phyloP scores from a whole-genome alignment of 2,113 vertebrate species.

The Suricata suricatta region DNA sequence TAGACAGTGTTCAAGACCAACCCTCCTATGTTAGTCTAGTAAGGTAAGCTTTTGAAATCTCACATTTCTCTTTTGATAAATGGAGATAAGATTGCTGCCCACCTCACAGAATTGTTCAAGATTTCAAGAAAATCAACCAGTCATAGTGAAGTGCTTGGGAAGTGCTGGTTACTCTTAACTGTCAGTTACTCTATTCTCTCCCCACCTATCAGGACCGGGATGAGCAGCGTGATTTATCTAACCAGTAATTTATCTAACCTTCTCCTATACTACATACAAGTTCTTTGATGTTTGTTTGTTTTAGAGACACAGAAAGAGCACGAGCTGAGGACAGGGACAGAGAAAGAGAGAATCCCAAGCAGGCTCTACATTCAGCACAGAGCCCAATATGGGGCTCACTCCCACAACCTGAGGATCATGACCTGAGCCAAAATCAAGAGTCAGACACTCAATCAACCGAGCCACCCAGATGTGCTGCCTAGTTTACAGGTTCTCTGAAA shows the following conservation, averaged over 20 bases:
- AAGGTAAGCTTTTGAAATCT: neutral
- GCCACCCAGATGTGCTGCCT: no score
- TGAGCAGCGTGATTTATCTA: neutral
- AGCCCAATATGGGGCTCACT: no score
- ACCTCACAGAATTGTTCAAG: neutral
- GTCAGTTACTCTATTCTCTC: neutral
- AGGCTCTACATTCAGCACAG: no score
- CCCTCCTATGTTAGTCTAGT: neutral
- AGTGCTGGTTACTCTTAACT: neutral
- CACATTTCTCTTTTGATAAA: neutral
- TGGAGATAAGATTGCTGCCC: neutral
- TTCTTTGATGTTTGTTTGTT: no score
- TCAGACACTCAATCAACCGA: rapidly evolving
- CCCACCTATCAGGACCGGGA: neutral
- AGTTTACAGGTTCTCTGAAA: neutral
- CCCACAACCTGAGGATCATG: no score
- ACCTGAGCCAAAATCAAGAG: no score
- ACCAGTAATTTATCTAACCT: neutral
- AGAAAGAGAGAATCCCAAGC: no score
- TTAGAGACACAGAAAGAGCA: no score
- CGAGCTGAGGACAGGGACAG: no score
- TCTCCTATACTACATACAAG: neutral
- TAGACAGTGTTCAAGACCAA: neutral
- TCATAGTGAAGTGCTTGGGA: neutral
- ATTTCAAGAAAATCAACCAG: neutral